Base-by-base conservation (phyloP, 2,113 vertebrate species). In the Bothrops jararaca region DNA sequence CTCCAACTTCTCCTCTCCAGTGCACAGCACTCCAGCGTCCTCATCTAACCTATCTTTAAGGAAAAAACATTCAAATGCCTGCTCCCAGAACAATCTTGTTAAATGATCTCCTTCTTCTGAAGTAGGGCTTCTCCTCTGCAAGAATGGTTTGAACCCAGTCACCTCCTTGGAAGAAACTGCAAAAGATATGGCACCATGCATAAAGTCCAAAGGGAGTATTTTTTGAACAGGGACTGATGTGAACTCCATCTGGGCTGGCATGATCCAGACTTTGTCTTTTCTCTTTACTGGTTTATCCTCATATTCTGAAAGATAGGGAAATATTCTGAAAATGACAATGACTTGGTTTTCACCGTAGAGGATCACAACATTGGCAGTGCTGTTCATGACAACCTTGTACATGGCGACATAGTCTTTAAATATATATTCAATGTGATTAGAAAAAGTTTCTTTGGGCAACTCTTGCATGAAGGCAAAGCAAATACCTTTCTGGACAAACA, bases 211-310 rank as follows among this genome's bases (percentile, higher is more conserved):
- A 34, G 50, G 45, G n/a, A n/a, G 24, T 0, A 12, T 5, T 42
- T 45, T 52, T 18, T 88, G 48, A 53, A 92, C 69, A 48, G 57
- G 11, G 10, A 88, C 5, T 1, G 91, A 64, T 3, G 91, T 88
- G 86, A 92, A 92, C 52, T 92, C 91, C 86, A 92, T 92, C 34
- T 92, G 86, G 5, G 86, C 85, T 26, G 91, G 87, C 86, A 88
- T 88, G 18, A 92, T 42, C 91, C 86, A 88, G 23, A 92, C 23
- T 45, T 85, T 91, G 18, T 53, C 74, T 50, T 92, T 92, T 60
- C 12, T 39, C 11, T 9, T 60, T 34, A 92, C 11, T 23, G n/a
- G 57, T 26, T 53, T 69, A 7, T 34, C 6, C 13, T 69, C 45
- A 42, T 20, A 39, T 39, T 18, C 48, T 54, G 20, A 12, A 18